Conservation (phyloP, 2,888 invertebrate genomes). For the Tridacna crocea region DNA sequence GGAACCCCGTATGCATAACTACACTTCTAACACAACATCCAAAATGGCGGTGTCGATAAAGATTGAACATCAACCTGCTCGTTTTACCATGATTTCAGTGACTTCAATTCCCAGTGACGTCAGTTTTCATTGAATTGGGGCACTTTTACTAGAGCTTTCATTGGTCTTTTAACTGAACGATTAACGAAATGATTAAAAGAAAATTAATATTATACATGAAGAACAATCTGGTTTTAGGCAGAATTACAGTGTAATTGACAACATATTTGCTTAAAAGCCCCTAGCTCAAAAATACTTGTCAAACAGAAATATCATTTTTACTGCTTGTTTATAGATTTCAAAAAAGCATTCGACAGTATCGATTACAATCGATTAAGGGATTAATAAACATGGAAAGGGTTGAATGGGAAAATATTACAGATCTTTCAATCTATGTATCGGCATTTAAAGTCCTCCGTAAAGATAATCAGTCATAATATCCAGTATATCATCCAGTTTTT, state of each 20-base stretch:
- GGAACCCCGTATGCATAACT: too few species aligned
- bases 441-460: neutral
- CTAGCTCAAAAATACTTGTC: conserved; percentile 19
- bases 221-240: conserved; percentile 20
- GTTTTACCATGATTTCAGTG: too few species aligned
- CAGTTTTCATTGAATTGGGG: too few species aligned
- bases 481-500: neutral
- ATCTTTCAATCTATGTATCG: conserved; percentile 3
- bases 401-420: too few species aligned
- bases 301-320: neutral
- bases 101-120: too few species aligned
- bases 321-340: conserved; percentile 14
- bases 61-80: too few species aligned
- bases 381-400: neutral
- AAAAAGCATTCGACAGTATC: conserved; percentile 22
- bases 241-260: too few species aligned
- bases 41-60: too few species aligned
- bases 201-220: conserved; percentile 12
- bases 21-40: too few species aligned
- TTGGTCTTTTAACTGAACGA: neutral
- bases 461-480: neutral
- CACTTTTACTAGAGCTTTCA: conserved; percentile 30
- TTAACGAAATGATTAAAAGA: conserved; percentile 5
- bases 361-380: neutral
- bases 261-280: conserved; percentile 5